These are phyloP conservation scores for Aphyosemion australe DNA, from an alignment of 2,113 vertebrate species.

Conservation along the genomic window DNA sequence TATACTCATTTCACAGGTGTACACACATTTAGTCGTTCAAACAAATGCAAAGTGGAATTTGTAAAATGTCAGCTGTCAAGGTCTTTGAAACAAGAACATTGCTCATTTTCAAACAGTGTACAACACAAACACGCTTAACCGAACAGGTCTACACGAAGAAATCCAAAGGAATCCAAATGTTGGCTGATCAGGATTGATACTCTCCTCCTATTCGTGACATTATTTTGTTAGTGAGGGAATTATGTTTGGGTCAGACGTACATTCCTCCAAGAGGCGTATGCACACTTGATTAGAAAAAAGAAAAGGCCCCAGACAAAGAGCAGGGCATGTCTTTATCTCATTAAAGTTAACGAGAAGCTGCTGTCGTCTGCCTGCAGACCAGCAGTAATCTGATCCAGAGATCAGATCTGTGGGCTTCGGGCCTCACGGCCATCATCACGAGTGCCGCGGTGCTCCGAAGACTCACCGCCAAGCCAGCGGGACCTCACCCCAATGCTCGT, in stretches of 20 bases:
- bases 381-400: conserved; percentile 65
- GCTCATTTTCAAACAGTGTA: conserved; percentile 52
- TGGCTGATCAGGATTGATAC: conserved; percentile 47
- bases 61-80: conserved; percentile 62
- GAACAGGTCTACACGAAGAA: not conserved
- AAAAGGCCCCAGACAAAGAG: conserved; percentile 65
- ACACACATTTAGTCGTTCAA: conserved; percentile 24
- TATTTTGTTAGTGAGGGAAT: conserved; percentile 39
- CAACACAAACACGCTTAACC: conserved; percentile 23
- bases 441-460: too few species aligned
- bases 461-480: not conserved
- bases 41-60: conserved; percentile 27
- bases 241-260: conserved; percentile 19
- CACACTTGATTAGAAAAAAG: conserved; percentile 32
- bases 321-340: conserved; percentile 73
- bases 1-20: conserved; percentile 24
- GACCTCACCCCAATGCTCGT: conserved; percentile 11
- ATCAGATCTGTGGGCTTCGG: conserved; percentile 30
- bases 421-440: not conserved
- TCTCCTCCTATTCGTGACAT: conserved; percentile 32
- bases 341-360: conserved; percentile 76
- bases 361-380: conserved; percentile 63
- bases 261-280: conserved; percentile 18
- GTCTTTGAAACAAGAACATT: conserved; percentile 52
- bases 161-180: conserved; percentile 64